Conservation (phyloP, 2,113 vertebrate genomes). For the Gopherus flavomarginatus region DNA sequence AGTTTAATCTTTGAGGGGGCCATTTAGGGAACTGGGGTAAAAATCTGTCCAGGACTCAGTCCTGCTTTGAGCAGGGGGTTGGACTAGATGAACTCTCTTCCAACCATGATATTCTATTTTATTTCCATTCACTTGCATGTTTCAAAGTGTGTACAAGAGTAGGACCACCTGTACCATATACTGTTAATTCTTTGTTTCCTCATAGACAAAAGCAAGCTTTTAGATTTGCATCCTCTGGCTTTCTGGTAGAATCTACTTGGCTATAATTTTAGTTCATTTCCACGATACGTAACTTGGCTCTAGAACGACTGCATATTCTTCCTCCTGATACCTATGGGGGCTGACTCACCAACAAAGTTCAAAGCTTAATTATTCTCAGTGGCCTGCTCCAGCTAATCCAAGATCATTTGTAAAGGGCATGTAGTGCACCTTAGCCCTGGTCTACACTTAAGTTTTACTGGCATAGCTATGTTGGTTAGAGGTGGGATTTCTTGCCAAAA, state of each 20-base stretch:
- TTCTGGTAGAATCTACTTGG: background rate
- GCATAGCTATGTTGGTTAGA: constrained; percentile 43
- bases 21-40: no score
- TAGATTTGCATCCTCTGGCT: background rate
- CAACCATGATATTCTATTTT: background rate
- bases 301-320: background rate
- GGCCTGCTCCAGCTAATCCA: constrained; percentile 36
- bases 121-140: background rate
- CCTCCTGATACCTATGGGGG: constrained; percentile 40
- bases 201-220: background rate
- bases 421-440: constrained; percentile 34
- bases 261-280: background rate
- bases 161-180: background rate
- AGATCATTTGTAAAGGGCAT: constrained; percentile 49
- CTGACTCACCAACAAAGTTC: constrained; percentile 38
- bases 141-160: background rate
- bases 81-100: no score
- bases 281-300: background rate
- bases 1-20: no score
- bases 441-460: background rate
- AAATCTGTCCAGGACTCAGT: no score
- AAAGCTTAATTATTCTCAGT: constrained; percentile 17
- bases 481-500: background rate
- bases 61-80: no score
- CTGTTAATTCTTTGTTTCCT: background rate